Evolutionary conservation across 2,888 invertebrate species (phyloP).

Genomic region (Seira sanloemensis): DNA sequence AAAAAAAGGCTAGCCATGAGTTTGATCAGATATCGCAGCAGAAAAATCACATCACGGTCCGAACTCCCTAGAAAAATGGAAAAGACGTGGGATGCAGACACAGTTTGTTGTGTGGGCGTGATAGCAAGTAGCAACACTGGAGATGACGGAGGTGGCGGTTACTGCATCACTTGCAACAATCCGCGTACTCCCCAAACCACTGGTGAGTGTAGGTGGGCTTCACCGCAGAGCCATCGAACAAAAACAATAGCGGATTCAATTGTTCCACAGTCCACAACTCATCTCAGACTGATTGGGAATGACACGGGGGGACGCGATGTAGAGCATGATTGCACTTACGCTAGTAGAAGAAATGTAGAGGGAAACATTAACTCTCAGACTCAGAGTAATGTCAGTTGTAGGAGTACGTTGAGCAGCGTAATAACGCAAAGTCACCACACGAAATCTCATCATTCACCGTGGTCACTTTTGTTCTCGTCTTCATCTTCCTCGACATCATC

Average conservation of each 20-base stretch:
- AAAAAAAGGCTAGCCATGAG: neutral
- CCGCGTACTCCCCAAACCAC: neutral
- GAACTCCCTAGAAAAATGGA: neutral
- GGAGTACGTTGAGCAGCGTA: neutral
- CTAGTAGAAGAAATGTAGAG: neutral
- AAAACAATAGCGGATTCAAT: neutral
- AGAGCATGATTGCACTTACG: neutral
- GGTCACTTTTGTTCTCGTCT: slow-evolving; percentile 12
- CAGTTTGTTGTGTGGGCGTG: neutral
- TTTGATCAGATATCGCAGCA: neutral
- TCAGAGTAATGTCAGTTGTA: slow-evolving; percentile 4
- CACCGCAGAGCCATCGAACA: neutral
- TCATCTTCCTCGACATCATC: neutral
- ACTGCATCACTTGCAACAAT: neutral
- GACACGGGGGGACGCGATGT: neutral
- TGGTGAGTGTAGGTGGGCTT: neutral
- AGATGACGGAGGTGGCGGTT: slow-evolving; percentile 19
- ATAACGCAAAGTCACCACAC: neutral
- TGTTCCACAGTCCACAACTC: slow-evolving; percentile 7
- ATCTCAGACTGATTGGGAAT: slow-evolving; percentile 49
- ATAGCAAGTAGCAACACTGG: neutral
- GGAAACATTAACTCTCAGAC: no score
- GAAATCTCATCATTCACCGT: neutral
- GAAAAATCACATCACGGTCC: neutral
- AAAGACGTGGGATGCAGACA: neutral